phyloP scores from a whole-genome alignment of 2,888 invertebrate species.

The Drosophila quinaria region DNA sequence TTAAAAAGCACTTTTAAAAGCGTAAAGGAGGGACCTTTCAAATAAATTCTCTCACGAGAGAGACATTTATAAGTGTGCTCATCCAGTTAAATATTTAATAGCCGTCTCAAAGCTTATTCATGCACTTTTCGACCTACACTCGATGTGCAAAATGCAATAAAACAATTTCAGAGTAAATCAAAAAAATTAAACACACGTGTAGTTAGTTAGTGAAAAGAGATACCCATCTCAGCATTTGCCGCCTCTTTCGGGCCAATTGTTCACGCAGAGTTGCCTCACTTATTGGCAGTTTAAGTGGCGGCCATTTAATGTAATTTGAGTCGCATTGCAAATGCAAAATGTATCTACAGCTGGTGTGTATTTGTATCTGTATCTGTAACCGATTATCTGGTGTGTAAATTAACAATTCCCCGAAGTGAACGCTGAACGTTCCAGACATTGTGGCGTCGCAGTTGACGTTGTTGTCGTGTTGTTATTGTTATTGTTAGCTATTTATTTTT shows the following conservation, averaged over 20 bases:
- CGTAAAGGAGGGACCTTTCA: neutral
- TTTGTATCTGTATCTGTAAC: conserved; percentile 21
- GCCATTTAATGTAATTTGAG: conserved; percentile 68
- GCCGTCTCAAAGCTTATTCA: neutral
- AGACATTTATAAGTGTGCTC: no score
- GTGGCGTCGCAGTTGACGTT: conserved; percentile 55
- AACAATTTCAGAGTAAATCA: conserved; percentile 19
- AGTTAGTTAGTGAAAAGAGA: conserved; percentile 34
- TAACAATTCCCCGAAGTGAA: conserved; percentile 16
- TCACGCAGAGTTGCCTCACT: conserved; percentile 17
- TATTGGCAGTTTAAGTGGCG: conserved; percentile 62
- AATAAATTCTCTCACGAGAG: neutral
- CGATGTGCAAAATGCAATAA: conserved; percentile 18
- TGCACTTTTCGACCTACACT: conserved; percentile 3
- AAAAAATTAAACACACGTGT: conserved; percentile 51
- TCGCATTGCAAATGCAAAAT: conserved; percentile 46
- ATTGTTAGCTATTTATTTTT: conserved; percentile 18
- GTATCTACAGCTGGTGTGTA: conserved; percentile 16
- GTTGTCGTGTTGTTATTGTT: conserved; percentile 15
- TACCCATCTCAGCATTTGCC: neutral
- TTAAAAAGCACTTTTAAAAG: neutral
- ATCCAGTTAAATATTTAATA: no score
- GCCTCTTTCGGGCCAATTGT: neutral
- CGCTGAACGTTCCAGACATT: conserved; percentile 56
- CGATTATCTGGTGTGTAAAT: conserved; percentile 24